Evolutionary conservation across 2,888 invertebrate genomes (phyloP).

Genomic region (Cosmorhoe ocellata): DNA sequence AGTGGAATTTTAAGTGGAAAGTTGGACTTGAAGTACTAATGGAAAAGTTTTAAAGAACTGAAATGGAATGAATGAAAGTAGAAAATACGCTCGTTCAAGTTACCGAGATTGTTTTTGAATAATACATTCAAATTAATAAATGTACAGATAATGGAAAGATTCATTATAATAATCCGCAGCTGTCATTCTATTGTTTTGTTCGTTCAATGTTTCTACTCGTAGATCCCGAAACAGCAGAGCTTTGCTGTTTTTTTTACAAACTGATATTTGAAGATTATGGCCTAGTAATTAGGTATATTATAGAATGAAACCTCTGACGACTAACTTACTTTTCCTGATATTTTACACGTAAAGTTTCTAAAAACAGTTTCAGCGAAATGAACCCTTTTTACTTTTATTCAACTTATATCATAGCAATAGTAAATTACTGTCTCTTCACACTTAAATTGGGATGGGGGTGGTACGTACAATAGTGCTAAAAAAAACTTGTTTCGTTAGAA

Average conservation of each 20-base stretch:
- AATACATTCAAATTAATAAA: constrained; percentile 49
- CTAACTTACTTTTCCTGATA: too few species aligned
- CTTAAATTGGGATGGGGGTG: constrained; percentile 25
- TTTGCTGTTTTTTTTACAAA: too few species aligned
- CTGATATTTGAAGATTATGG: too few species aligned
- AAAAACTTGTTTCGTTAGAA: constrained; percentile 70
- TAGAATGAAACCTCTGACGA: too few species aligned
- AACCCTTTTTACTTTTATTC: too few species aligned
- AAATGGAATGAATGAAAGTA: constrained; percentile 49
- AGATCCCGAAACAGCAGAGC: too few species aligned
- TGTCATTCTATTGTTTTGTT: not conserved
- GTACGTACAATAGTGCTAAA: constrained; percentile 53
- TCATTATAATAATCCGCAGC: not conserved
- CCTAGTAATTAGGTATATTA: too few species aligned
- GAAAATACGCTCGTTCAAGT: constrained; percentile 52
- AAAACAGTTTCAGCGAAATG: too few species aligned
- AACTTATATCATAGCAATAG: too few species aligned
- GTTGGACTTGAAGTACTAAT: constrained; percentile 60
- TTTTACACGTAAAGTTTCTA: too few species aligned
- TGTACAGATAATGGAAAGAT: constrained; percentile 1
- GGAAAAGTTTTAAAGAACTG: constrained; percentile 60
- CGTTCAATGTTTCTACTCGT: too few species aligned
- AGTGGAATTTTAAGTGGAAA: constrained; percentile 65
- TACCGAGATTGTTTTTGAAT: constrained; percentile 51
- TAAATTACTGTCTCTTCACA: constrained; percentile 15